These are phyloP conservation scores for Epinephelus moara DNA, from an alignment of 2,113 vertebrate species.

Conservation along the genomic window DNA sequence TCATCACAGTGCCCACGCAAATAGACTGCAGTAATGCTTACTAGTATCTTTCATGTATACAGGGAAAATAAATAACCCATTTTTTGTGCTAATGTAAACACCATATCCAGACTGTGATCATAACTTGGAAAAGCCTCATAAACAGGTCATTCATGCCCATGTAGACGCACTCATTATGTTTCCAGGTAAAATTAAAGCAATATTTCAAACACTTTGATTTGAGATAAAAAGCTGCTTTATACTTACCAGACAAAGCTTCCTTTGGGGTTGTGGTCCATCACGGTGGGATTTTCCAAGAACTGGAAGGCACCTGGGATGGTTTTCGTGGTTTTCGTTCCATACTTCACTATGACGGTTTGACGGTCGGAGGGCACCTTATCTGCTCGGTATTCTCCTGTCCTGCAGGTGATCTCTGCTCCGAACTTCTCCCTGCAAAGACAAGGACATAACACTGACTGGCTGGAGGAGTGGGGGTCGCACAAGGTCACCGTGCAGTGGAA, in stretches of 20 bases:
- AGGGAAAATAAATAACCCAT: no score
- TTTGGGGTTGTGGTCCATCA: constrained; percentile 86
- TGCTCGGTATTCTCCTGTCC: constrained; percentile 84
- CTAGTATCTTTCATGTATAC: no score
- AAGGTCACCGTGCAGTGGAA: constrained; percentile 49
- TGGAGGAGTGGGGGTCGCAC: constrained; percentile 22
- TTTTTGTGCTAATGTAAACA: no score
- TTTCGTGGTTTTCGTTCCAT: constrained; percentile 78
- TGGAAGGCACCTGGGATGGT: constrained; percentile 70
- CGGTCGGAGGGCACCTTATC: constrained; percentile 74
- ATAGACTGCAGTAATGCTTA: no score
- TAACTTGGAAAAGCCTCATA: no score
- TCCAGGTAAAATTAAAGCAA: background rate
- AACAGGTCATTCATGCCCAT: no score
- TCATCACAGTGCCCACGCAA: no score
- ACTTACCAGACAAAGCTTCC: constrained; percentile 92
- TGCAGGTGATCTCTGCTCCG: constrained; percentile 86
- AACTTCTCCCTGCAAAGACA: constrained; percentile 86
- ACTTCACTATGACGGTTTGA: constrained; percentile 77
- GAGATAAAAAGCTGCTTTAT: background rate
- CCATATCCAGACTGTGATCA: no score
- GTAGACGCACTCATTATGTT: background rate
- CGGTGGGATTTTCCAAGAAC: constrained; percentile 89
- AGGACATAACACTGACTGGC: constrained; percentile 46
- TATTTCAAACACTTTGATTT: background rate